Evolutionary conservation across 35 echinoderm and acorn worm species (phyloP), one percentile per base, ranked within the genome.

Genomic region (Acanthaster planci): DNA sequence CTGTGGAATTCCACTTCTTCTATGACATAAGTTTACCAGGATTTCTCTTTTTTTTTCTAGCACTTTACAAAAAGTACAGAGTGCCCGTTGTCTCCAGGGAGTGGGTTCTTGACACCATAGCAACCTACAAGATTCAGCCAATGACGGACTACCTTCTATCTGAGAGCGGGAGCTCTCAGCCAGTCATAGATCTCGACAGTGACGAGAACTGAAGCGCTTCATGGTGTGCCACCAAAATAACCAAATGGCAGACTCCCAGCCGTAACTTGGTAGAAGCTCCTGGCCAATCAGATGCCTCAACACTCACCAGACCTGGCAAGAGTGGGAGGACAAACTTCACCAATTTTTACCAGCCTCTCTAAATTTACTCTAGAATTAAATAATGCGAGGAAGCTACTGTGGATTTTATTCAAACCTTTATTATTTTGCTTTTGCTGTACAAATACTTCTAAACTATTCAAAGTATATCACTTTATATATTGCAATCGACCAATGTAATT

Each of bases 71-170:
- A 75, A 97, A 88, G 52, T 93, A 76, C 53, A 18, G 81, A 50
- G 85, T 88, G 7, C 81, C 86, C 56, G 84, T 93, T 2, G 67
- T 92, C 27, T 92, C 94, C 22, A 81, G 86, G 35, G 95, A 97
- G 78, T 97, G 95, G 95, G 55, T 97, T 16, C 77, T 97, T 10
- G 95, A 97, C 79, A 93, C 84, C 67, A 77, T 93, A 52, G 95
- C 88, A 22, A 64, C 77, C 27, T 93, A 84, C 34, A 89, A 81
- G 52, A 75, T 81, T 38, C 91, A 93, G 52, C 84, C 95, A 80
- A 84, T 90, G 68, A 37, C 78, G 37, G 87, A 90, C 34, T 97
- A 93, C 84, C 83, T 93, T 22, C 64, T 97, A 30, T 90, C 87
- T 82, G 85, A 84, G 77, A 75, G 78, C 29, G 77, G 77, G 39